phyloP scores from a whole-genome alignment of 2,888 invertebrate genomes.

The Linnaemya tessellans region DNA sequence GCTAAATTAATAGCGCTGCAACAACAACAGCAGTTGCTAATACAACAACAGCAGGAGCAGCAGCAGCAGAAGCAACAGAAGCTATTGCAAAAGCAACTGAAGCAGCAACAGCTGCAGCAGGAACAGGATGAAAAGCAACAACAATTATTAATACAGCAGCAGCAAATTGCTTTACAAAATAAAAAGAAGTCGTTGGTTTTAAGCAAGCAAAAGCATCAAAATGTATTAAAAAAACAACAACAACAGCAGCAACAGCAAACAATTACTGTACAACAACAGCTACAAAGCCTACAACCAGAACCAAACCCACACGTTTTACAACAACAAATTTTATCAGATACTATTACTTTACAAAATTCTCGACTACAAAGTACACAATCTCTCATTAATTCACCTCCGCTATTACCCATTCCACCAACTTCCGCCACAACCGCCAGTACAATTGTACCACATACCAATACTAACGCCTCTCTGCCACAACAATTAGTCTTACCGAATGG shows the following conservation, averaged over 20 bases:
- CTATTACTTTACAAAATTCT: slow-evolving; percentile 59
- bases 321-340: slow-evolving; percentile 63
- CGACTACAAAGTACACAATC: slow-evolving; percentile 60
- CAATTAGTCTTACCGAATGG: slow-evolving; percentile 83
- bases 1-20: slow-evolving; percentile 64
- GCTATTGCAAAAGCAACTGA: slow-evolving; percentile 64
- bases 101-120: slow-evolving; percentile 63
- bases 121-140: slow-evolving; percentile 68
- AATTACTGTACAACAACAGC: slow-evolving; percentile 49
- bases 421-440: slow-evolving; percentile 63
- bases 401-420: slow-evolving; percentile 51
- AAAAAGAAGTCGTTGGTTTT: slow-evolving; percentile 48
- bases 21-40: slow-evolving; percentile 69
- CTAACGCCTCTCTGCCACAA: slow-evolving; percentile 77
- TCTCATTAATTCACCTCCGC: slow-evolving; percentile 57
- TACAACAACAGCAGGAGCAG: slow-evolving; percentile 75
- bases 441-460: slow-evolving; percentile 68
- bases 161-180: slow-evolving; percentile 57
- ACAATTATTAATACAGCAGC: slow-evolving; percentile 57
- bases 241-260: slow-evolving; percentile 73
- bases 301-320: slow-evolving; percentile 61
- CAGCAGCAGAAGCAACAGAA: slow-evolving; percentile 71
- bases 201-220: slow-evolving; percentile 70
- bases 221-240: slow-evolving; percentile 60
- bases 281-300: slow-evolving; percentile 54